A percentile compares a stretch with the other conserved stretches of the same genome.
phyloP scores from a whole-genome alignment of 2,113 vertebrate genomes.

The Buteo buteo region DNA sequence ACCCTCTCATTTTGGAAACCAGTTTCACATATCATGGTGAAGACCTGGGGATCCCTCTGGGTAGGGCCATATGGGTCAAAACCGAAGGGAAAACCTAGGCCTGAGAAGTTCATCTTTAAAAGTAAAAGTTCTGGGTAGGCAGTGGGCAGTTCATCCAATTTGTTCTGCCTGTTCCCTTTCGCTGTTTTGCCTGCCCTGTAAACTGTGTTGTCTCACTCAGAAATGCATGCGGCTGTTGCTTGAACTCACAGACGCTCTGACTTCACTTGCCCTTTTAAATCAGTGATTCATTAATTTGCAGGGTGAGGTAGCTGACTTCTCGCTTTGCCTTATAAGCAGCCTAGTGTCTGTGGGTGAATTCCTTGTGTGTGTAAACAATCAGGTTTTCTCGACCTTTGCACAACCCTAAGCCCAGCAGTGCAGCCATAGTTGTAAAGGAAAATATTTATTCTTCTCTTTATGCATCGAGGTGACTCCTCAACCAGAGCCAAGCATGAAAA shows the following conservation, averaged over 20 bases:
- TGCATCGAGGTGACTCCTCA: neutral
- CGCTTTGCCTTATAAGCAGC: constrained; percentile 22
- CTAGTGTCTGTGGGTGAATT: constrained; percentile 6
- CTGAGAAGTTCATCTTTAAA: neutral
- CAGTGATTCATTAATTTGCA: constrained; percentile 6
- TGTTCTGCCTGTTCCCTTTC: neutral
- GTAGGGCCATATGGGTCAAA: neutral
- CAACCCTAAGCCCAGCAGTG: neutral
- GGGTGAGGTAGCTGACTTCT: neutral
- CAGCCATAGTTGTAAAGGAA: neutral
- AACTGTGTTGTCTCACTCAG: neutral
- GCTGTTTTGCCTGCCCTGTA: neutral
- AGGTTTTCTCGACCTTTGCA: neutral
- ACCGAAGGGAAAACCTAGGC: neutral
- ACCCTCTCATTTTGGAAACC: neutral
- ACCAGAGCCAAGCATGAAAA: constrained; percentile 6
- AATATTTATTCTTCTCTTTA: constrained; percentile 17
- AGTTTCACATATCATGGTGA: neutral
- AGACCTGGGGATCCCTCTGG: neutral
- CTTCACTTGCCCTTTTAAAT: constrained; percentile 7
- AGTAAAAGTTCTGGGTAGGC: neutral
- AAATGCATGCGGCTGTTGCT: neutral
- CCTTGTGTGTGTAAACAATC: neutral
- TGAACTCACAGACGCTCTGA: neutral
- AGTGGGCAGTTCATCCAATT: neutral